Evolutionary conservation across 1,140 invertebrate species (phyloP).

Genomic region (Holotrichia oblita): DNA sequence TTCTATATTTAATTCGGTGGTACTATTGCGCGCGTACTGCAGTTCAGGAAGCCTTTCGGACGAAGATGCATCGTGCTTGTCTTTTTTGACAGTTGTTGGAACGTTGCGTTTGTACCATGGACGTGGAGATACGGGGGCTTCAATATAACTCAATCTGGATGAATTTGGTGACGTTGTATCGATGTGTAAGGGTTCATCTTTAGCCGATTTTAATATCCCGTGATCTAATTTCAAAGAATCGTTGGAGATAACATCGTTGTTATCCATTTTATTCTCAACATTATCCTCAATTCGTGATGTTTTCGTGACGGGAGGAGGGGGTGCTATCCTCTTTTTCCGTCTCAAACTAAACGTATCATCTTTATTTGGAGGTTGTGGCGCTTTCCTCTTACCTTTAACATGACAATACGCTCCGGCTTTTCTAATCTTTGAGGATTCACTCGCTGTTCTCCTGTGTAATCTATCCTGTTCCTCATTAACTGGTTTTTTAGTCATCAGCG

Average conservation of each 20-base stretch:
- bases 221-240: constrained; percentile 64
- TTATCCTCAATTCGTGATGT: constrained; percentile 42
- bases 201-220: constrained; percentile 60
- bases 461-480: constrained; percentile 58
- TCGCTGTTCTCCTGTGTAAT: constrained; percentile 63
- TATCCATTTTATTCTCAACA: constrained; percentile 40
- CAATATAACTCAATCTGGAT: constrained; percentile 50
- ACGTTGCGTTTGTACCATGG: constrained; percentile 72
- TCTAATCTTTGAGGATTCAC: constrained; percentile 65
- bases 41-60: constrained; percentile 56
- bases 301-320: constrained; percentile 64
- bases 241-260: constrained; percentile 57
- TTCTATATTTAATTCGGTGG: constrained; percentile 61
- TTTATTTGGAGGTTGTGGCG: constrained; percentile 71
- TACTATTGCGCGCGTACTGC: constrained; percentile 59
- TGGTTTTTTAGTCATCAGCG: constrained; percentile 59
- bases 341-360: constrained; percentile 59
- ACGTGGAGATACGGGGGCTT: constrained; percentile 64
- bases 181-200: constrained; percentile 45
- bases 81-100: constrained; percentile 42
- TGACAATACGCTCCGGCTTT: constrained; percentile 65
- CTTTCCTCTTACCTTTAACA: constrained; percentile 78
- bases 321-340: constrained; percentile 69
- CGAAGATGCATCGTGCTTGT: constrained; percentile 41
- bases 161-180: constrained; percentile 39